Evolutionary conservation across 2,797 vertebrate species (phyloP).

Genomic region (Poeciliopsis presidionis): DNA sequence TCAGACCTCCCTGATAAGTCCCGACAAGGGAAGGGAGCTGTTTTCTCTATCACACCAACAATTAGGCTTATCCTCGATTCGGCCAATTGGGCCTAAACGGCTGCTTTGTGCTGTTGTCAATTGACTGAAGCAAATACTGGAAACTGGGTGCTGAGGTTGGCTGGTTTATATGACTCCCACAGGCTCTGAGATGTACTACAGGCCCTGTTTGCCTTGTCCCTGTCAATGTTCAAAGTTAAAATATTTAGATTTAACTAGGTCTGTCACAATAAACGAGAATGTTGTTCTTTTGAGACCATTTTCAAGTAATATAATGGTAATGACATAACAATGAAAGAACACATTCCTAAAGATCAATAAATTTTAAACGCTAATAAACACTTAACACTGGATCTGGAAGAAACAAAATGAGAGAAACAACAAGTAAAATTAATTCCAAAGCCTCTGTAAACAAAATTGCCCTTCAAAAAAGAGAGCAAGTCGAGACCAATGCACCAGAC

Average conservation of each 20-base stretch:
- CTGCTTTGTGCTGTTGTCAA: conserved; percentile 63
- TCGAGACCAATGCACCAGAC: no score
- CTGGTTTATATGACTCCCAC: conserved; percentile 59
- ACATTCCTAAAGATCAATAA: no score
- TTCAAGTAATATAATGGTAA: background rate
- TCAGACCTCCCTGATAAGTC: conserved; percentile 66
- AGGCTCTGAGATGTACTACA: conserved; percentile 26
- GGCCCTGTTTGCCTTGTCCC: conserved; percentile 22
- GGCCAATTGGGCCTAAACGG: conserved; percentile 71
- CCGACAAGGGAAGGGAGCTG: conserved; percentile 60
- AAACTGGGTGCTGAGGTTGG: conserved; percentile 38
- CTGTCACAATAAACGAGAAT: no score
- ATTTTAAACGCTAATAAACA: no score
- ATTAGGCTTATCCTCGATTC: conserved; percentile 75
- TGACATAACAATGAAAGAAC: background rate
- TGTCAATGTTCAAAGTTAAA: conserved; percentile 42
- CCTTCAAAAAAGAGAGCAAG: no score
- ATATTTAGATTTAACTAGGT: conserved; percentile 48
- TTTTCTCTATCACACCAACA: conserved; percentile 71
- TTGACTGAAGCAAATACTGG: conserved; percentile 68
- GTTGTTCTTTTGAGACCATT: no score
- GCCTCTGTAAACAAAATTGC: no score
- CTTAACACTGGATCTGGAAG: no score
- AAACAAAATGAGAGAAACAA: no score
- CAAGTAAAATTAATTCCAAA: no score